A percentile compares a stretch with the other conserved stretches of the same genome.
Conservation (phyloP, 2,888 invertebrate species). For the Cordilura impudica region DNA sequence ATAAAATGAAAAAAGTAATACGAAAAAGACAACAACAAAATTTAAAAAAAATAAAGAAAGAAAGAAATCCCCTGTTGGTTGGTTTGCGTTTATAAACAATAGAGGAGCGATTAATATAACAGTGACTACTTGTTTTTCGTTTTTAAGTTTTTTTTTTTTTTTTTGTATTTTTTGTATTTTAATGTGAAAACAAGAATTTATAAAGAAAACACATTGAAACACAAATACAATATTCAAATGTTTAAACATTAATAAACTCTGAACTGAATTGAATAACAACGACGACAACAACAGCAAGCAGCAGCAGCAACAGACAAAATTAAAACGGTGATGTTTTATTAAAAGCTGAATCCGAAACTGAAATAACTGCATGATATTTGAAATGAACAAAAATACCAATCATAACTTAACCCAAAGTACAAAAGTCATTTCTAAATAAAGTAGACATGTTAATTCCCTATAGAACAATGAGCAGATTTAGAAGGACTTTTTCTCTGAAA, state of each 20-base stretch:
- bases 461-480: too few relatives aligned
- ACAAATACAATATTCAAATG: conserved; percentile 45
- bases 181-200: neutral
- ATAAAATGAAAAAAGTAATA: neutral
- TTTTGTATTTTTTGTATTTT: neutral
- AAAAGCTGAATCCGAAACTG: neutral
- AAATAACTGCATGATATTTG: neutral
- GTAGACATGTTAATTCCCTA: too few relatives aligned
- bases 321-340: too few relatives aligned
- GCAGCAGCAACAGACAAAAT: neutral
- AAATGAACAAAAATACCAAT: neutral
- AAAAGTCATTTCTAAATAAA: neutral
- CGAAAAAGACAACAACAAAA: neutral
- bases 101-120: conserved; percentile 13
- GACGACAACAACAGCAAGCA: too few relatives aligned
- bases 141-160: neutral
- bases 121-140: conserved; percentile 21
- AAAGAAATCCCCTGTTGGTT: neutral
- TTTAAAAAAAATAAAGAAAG: neutral
- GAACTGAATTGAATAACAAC: conserved; percentile 23
- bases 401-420: neutral
- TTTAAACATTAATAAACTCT: conserved; percentile 50
- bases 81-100: conserved; percentile 25
- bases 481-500: too few relatives aligned
- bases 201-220: conserved; percentile 5